Evolutionary conservation across 2,797 vertebrate genomes (phyloP).

Genomic region (Ctenochaetus hawaiiensis): DNA sequence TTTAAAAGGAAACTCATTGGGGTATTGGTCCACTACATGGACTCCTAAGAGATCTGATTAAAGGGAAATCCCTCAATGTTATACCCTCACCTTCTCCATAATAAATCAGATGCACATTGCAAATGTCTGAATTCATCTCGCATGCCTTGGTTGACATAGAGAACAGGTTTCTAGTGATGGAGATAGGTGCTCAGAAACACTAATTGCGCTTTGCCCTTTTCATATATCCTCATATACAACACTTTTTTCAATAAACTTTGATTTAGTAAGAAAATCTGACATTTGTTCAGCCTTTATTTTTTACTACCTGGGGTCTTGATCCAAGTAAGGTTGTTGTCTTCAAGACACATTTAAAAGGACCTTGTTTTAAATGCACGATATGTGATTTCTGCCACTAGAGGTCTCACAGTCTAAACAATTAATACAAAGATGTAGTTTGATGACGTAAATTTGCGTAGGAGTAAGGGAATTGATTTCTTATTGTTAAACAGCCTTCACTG

Average conservation of each 20-base stretch:
- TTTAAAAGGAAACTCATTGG: constrained; percentile 82
- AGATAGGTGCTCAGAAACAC: constrained; percentile 68
- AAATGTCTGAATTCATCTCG: constrained; percentile 79
- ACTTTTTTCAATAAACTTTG: constrained; percentile 14
- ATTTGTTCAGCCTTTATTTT: neutral
- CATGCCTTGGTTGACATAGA: constrained; percentile 72
- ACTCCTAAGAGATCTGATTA: constrained; percentile 89
- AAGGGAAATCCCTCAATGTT: constrained; percentile 86
- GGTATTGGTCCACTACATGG: constrained; percentile 84
- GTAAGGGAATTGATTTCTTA: no score
- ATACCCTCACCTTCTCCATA: constrained; percentile 80
- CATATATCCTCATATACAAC: constrained; percentile 18
- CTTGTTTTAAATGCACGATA: neutral
- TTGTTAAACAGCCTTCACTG: no score
- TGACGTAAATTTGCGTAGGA: no score
- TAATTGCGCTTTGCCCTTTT: constrained; percentile 59
- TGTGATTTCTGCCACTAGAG: no score
- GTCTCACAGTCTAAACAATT: no score
- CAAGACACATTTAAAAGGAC: neutral
- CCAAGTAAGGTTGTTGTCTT: neutral
- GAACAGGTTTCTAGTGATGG: constrained; percentile 57
- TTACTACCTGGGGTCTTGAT: neutral
- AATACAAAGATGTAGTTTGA: no score
- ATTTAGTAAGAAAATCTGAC: neutral
- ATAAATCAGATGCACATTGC: constrained; percentile 86